Base-by-base conservation (phyloP, 2,888 invertebrate genomes). In the Ectemnius continuus region DNA sequence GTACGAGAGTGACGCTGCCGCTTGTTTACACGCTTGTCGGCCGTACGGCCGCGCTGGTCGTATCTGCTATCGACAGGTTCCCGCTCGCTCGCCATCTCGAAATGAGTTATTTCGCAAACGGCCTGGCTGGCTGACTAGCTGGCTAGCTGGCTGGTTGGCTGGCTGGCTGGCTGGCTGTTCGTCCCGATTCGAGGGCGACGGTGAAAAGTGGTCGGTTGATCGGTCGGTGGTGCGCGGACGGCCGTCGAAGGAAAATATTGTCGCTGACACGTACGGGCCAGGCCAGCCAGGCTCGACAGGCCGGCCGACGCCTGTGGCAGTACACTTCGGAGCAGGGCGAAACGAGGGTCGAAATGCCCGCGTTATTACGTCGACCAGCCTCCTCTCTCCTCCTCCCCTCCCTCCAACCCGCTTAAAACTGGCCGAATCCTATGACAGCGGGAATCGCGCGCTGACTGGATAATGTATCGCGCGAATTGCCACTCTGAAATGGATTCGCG, bases 11-110 rank as follows among this genome's bases (percentile, higher is more conserved):
- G 52, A 52, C 52, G 14, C 16, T 52, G n/a, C 52, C 14, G 52
- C 6, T 84, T 89, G 87, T 88, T 88, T 87, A 87, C 87, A 87
- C 86, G 86, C 36, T 84, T 85, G 87, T 88, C 83, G 83, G 80
- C 75, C 69, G 67, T 78, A 73, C 81, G 67, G 80, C 36, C 76
- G 73, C 80, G 82, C 70, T 71, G 71, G 75, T 77, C 85, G 52
- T 52, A 16, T 14, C 52, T 88, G 88, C 86, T 88, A 89, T 89
- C 88, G 89, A 87, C 88, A 88, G 85, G 67, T 83, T 85, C 83
- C 76, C 84, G 79, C 82, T 81, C 80, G 76, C 82, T 78, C 82
- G 82, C 83, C 85, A 85, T 83, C 85, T 87, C 77, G 79, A 83
- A 85, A 84, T 86, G 85, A 86, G 80, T 86, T 86, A 86, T 85